Evolutionary conservation across 1,140 invertebrate species (phyloP), one percentile per base, ranked within the genome.

Genomic region (Drosophila sp.): DNA sequence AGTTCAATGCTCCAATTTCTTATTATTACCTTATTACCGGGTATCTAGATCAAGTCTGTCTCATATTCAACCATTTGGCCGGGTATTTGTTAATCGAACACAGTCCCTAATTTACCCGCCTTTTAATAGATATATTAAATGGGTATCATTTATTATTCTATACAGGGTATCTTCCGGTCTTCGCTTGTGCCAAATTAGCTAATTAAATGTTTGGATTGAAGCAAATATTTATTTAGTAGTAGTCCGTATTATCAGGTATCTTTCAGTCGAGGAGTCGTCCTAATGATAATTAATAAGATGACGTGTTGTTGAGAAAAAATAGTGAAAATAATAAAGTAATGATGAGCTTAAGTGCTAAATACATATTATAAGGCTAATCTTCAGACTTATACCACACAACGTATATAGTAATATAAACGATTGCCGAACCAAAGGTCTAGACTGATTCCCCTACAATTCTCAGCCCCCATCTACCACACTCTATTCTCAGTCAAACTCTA

Each of bases 361-460:
- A 32, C 14, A 21, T 43, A 43, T 46, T 59, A 59, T 34, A 59
- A 21, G 11, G 7, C 46, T 53, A 63, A 66, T 66, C 63, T 25
- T 16, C 41, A 8, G 40, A 21, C 25, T 41, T 53, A 54, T 2
- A 8, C 2, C 25, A 41, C 51, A 14, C 4, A 21, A 29, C 27
- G 53, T 16, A 32, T 41, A n/a, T n/a, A n/a, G n/a, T n/a, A 21
- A 21, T 21, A 2, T 21, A 14, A 29, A 54, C 38, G n/a, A 11
- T n/a, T 58, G 38, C 8, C 34, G 4, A 21, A 21, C 21, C 21
- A 21, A 21, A 21, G 21, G 21, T 4, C 21, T 4, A 21, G 4
- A 29, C 0, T 6, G 4, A 29, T 29, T 29, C 27, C 27, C 7
- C 27, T 6, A 4, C 36, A 38, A 38, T 13, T 38, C 9, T n/a